These are phyloP conservation scores for Cynocephalus volans DNA, from an alignment of 2,113 vertebrate species.

Conservation along the genomic window DNA sequence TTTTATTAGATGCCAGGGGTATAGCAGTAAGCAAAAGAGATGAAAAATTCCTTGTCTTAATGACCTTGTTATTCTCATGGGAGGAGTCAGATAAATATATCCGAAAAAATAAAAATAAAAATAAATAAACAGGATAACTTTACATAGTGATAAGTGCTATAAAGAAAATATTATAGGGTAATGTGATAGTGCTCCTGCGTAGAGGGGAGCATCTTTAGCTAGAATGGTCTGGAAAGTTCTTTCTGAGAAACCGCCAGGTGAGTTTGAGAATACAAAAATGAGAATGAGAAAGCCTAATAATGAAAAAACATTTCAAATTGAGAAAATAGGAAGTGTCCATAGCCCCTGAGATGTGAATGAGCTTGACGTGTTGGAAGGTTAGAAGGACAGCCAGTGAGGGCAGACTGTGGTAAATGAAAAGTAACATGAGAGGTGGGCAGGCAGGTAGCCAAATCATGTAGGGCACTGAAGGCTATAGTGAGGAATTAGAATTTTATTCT, in stretches of 20 bases:
- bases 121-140: not conserved
- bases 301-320: slow-evolving; percentile 50
- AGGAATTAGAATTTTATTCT: slow-evolving; percentile 31
- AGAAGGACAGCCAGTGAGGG: not conserved
- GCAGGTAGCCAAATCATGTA: not conserved
- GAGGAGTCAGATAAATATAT: not conserved
- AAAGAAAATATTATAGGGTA: slow-evolving; percentile 37
- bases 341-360: not conserved
- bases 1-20: not conserved
- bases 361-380: not conserved
- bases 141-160: not conserved
- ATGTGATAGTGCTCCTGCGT: slow-evolving; percentile 2
- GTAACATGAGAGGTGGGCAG: not conserved
- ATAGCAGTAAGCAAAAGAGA: not conserved
- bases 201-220: not conserved
- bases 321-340: not conserved
- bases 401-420: not conserved
- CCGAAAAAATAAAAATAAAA: not conserved
- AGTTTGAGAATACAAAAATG: not conserved
- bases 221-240: not conserved
- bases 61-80: not conserved
- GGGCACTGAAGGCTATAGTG: not conserved
- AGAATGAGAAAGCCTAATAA: slow-evolving; percentile 45
- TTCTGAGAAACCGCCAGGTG: slow-evolving; percentile 16
- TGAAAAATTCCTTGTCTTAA: not conserved